Evolutionary conservation across 1,140 invertebrate species (phyloP), one percentile per base, ranked within the genome.

Genomic region (Lineus longissimus): DNA sequence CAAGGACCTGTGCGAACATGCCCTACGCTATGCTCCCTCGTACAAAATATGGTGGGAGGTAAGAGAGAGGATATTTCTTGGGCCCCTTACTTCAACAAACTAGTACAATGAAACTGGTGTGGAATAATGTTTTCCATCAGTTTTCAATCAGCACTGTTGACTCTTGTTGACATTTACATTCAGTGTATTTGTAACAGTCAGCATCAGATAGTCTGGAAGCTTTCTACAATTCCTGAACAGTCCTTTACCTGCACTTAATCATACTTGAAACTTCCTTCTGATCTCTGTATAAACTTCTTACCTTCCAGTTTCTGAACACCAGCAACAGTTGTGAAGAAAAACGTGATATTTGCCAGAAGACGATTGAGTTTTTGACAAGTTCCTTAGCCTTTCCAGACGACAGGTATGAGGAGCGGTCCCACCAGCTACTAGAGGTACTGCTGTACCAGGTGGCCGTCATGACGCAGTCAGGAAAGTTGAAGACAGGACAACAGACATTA

Each of bases 11-110:
- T 77, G 70, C 67, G 60, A 70, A 17, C 70, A 68, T 31, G 77
- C 75, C 1, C 36, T 78, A 33, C 54, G 71, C 22, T 72, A 67
- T 62, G 71, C 76, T 51, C 73, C 75, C 15, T 69, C 62, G 41
- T 77, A 77, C 55, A 64, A 71, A 17, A 62, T 78, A 17, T 77
- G 70, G 68, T 74, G 73, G 70, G 63, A 71, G 76, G 77, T 79
- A 64, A 63, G 27, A 9, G 22, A 2, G 13, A 9, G n/a, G 23
- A 1, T 47, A 1, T 47, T 1, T 1, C 43, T 47, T 47, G 43
- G n/a, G 43, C 23, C 23, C 1, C 23, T 23, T 19, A 23, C 23
- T 23, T 1, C 23, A 19, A 23, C 23, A 19, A 2, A n/a, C 43
- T 1, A 19, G n/a, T 1, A 23, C 1, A 2, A 23, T n/a, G 43